These are phyloP conservation scores for Tautogolabrus adspersus DNA, from an alignment of 2,113 vertebrate species.

Conservation along the genomic window DNA sequence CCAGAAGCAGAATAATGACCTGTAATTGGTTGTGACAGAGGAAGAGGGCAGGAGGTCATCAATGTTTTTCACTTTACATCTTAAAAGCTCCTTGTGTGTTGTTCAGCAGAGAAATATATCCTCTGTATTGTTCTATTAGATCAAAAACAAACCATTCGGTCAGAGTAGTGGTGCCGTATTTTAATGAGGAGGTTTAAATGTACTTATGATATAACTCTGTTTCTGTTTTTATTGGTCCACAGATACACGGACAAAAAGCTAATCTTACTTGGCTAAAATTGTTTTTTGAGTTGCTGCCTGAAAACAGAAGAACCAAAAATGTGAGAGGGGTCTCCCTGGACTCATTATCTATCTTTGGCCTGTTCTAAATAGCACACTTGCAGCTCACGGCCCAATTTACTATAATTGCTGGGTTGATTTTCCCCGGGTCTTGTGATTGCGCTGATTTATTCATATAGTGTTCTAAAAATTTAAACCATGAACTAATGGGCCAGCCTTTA, in stretches of 20 bases:
- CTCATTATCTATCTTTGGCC: conserved; percentile 45
- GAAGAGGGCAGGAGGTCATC: neutral
- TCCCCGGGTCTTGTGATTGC: conserved; percentile 31
- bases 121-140: too few relatives aligned
- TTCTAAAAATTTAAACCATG: conserved; percentile 24
- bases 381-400: conserved; percentile 34
- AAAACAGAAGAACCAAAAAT: conserved; percentile 26
- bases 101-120: neutral
- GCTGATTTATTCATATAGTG: conserved; percentile 46
- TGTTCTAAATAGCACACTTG: conserved; percentile 11
- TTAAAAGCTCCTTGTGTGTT: neutral
- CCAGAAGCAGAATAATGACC: conserved; percentile 39
- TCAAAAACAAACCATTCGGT: neutral
- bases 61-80: neutral
- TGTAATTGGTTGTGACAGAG: conserved; percentile 60
- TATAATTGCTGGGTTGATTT: conserved; percentile 32
- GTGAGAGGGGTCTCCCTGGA: conserved; percentile 15
- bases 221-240: conserved; percentile 17
- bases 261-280: conserved; percentile 5
- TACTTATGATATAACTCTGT: neutral
- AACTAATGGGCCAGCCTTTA: conserved; percentile 15
- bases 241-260: conserved; percentile 16
- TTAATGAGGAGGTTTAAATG: conserved; percentile 1
- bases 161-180: neutral
- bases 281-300: conserved; percentile 19